Conservation (phyloP, 2,113 vertebrate species). For the Meles meles region DNA sequence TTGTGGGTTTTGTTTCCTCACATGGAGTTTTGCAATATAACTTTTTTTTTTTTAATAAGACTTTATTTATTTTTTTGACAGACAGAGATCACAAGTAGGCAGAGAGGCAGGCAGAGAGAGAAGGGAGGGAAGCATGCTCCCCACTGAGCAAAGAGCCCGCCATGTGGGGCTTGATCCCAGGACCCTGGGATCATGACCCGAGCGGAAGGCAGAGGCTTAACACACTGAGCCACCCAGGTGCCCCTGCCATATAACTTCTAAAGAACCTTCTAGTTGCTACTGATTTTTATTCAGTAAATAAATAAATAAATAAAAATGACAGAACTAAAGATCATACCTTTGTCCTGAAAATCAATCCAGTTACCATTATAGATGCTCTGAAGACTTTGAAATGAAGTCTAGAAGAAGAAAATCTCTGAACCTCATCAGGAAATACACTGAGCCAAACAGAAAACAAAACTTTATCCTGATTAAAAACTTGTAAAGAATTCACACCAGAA, state of each 20-base stretch:
- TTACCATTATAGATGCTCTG: not conserved
- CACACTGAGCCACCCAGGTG: too few species aligned
- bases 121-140: too few species aligned
- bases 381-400: constrained; percentile 8
- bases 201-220: too few species aligned
- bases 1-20: not conserved
- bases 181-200: too few species aligned
- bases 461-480: constrained; percentile 29
- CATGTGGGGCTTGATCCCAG: too few species aligned
- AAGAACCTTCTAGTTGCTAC: not conserved
- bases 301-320: not conserved
- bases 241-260: not conserved
- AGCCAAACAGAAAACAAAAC: constrained; percentile 36
- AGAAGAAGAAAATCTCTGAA: not conserved
- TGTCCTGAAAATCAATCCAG: not conserved
- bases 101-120: too few species aligned
- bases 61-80: too few species aligned
- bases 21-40: not conserved
- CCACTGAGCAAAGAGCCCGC: too few species aligned
- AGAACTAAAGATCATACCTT: not conserved
- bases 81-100: too few species aligned
- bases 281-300: not conserved
- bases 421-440: not conserved
- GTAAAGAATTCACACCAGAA: constrained; percentile 29
- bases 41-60: too few species aligned